Conservation (phyloP, 2,113 vertebrate genomes). For the Seriola aureovittata region DNA sequence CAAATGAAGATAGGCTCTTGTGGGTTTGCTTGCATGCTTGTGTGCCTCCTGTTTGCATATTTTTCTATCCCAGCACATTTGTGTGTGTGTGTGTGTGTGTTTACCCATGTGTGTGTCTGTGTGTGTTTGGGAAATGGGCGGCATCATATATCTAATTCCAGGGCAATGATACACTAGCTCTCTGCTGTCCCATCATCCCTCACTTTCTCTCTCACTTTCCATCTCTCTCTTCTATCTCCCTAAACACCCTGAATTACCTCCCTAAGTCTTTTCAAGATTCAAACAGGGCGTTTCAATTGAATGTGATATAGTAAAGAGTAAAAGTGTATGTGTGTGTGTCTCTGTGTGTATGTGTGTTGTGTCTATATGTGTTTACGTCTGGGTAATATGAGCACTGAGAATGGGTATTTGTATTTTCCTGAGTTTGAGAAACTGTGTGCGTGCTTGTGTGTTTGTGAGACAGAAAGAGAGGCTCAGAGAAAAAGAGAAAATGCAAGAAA, state of each 20-base stretch:
- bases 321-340: neutral
- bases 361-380: neutral
- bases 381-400: neutral
- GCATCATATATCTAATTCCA: constrained; percentile 48
- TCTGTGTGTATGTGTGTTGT: neutral
- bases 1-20: neutral
- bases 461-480: neutral
- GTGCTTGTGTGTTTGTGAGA: neutral
- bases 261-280: constrained; percentile 18
- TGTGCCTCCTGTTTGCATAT: neutral
- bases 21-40: neutral
- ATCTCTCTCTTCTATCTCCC: constrained; percentile 23
- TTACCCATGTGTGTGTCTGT: neutral
- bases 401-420: constrained; percentile 31
- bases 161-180: constrained; percentile 39
- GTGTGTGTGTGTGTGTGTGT: constrained; percentile 12
- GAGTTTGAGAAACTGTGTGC: constrained; percentile 24
- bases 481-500: constrained; percentile 5
- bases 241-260: constrained; percentile 26
- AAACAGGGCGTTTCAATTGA: constrained; percentile 14
- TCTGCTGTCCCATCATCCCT: constrained; percentile 39
- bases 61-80: neutral
- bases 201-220: constrained; percentile 41
- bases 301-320: constrained; percentile 8
- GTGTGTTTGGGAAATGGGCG: constrained; percentile 4